phyloP scores from a whole-genome alignment of 30 jellyfish, hydroid and myxozoan species.

The Morbakka virulenta region DNA sequence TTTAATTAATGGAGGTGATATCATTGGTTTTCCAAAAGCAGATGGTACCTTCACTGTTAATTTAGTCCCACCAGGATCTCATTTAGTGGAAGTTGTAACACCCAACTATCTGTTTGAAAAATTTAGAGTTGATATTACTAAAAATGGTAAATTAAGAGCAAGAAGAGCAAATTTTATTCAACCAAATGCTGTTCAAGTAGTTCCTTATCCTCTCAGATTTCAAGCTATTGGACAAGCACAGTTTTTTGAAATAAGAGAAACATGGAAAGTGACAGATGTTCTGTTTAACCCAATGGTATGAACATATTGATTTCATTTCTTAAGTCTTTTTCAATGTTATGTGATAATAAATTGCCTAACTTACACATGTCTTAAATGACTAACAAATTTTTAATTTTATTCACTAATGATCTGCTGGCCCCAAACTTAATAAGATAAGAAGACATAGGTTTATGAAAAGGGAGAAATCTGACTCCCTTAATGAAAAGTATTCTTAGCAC shows the following conservation, averaged over 20 bases:
- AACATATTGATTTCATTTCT: too few species aligned
- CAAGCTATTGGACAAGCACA: slow-evolving; percentile 79
- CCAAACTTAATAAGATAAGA: too few species aligned
- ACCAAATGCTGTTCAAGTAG: slow-evolving; percentile 86
- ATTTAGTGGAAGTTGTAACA: slow-evolving; percentile 77
- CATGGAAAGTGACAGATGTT: slow-evolving; percentile 83
- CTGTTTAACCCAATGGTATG: slow-evolving; percentile 94
- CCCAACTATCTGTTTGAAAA: slow-evolving; percentile 75
- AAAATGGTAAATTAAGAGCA: slow-evolving; percentile 85
- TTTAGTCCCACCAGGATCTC: slow-evolving; percentile 78
- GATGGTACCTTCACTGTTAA: slow-evolving; percentile 81
- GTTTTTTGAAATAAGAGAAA: slow-evolving; percentile 81
- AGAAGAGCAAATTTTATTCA: slow-evolving; percentile 73
- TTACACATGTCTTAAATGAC: too few species aligned
- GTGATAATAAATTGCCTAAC: too few species aligned
- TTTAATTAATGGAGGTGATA: slow-evolving; percentile 75
- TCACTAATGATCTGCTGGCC: too few species aligned
- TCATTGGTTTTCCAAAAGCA: slow-evolving; percentile 69
- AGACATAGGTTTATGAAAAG: too few species aligned
- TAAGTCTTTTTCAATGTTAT: too few species aligned
- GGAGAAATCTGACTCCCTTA: too few species aligned
- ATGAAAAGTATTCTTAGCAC: too few species aligned
- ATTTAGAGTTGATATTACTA: slow-evolving; percentile 80
- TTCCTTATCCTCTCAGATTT: slow-evolving; percentile 79
- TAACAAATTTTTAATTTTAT: too few species aligned